These are phyloP conservation scores for Amphilophus citrinellus DNA, from an alignment of 2,113 vertebrate species.

Conservation along the genomic window DNA sequence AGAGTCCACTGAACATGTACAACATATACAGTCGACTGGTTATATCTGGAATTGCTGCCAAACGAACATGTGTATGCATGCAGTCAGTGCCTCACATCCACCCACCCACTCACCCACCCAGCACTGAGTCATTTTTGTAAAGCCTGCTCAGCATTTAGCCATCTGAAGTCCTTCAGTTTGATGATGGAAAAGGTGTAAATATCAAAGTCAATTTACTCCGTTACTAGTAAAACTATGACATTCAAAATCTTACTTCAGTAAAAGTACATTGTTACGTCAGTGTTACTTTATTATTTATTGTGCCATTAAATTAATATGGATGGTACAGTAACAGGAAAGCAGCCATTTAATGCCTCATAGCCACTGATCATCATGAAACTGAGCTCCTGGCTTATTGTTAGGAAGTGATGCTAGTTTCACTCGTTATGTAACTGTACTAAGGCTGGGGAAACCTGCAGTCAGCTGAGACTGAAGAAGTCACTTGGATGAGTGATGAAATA, in stretches of 20 bases:
- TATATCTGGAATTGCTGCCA: not conserved
- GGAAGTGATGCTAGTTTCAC: not conserved
- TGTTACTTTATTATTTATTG: not conserved
- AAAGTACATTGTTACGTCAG: not conserved
- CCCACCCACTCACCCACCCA: constrained; percentile 18
- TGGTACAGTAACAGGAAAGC: not conserved
- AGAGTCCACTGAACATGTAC: not conserved
- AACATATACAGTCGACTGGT: not conserved
- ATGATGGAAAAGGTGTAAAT: not conserved
- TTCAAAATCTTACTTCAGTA: not conserved
- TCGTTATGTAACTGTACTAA: not conserved
- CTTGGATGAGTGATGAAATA: not conserved
- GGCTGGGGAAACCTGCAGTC: not conserved
- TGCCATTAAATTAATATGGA: not conserved
- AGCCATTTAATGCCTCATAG: not conserved
- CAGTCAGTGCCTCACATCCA: constrained; percentile 1
- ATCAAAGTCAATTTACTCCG: not conserved
- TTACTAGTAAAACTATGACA: not conserved
- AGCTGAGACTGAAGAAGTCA: not conserved
- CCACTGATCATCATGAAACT: not conserved
- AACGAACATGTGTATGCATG: constrained; percentile 18
- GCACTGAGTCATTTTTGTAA: constrained; percentile 41
- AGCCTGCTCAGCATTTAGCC: constrained; percentile 18
- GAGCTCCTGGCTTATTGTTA: not conserved
- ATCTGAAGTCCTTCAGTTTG: not conserved